Base-by-base conservation (phyloP, 2,113 vertebrate species). In the Charina bottae region DNA sequence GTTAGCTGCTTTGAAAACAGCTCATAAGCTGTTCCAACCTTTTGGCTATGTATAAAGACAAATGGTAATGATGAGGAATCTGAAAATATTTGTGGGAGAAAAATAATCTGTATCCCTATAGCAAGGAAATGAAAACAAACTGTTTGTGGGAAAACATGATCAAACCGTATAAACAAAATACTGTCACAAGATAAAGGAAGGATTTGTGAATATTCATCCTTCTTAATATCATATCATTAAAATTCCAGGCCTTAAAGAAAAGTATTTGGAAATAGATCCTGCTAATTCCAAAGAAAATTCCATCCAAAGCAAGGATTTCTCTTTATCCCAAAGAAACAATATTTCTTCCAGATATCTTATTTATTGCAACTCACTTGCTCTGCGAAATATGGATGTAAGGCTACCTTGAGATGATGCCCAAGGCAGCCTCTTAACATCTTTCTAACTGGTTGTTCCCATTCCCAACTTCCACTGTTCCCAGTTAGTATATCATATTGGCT, bases 101-200 rank as follows among this genome's bases (percentile, higher is more conserved):
- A 86, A 88, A 60, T 59, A 88, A 92, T 83, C 86, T 88, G 55
- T 87, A 53, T 78, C 17, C 3, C 55, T 59, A 59, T 49, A 88
- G 28, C 46, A 92, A 53, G 49, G 13, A 92, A 83, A 92, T 92
- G 86, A 83, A 92, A 92, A 88, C 54, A 78, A 92, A 88, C 58
- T 83, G 37, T 91, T n/a, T 3, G 12, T 3, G 17, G 55, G n/a
- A 21, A 42, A 64, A 56, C 60, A n/a, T 11, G n/a, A 64, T 64
- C 58, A 87, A 19, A 54, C 12, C 37, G 28, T 90, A 64, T 37
- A 58, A 28, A 49, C 60, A 54, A 54, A 62, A 33, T 4, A 85
- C 17, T 85, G 26, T 53, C 23, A 37, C 37, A 78, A 92, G 68
- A 54, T 54, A 88, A 46, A 87, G 17, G 64, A 83, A 58, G 54